Percentiles rank a stretch among this genome's conserved stretches.
Conservation (phyloP, 2,797 vertebrate species). For the Bradypodion pumilum region DNA sequence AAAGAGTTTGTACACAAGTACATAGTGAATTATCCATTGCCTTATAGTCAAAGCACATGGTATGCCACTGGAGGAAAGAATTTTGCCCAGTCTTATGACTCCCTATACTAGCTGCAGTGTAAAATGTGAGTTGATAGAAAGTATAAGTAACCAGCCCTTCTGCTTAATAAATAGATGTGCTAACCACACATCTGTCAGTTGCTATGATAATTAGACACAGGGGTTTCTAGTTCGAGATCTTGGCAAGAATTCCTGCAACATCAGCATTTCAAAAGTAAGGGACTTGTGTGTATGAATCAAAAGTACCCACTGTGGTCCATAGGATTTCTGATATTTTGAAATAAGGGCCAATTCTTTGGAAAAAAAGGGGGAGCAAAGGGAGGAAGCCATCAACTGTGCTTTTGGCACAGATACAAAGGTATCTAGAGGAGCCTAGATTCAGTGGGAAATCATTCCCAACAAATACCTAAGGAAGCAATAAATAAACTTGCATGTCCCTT, state of each 20-base stretch:
- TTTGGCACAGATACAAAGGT: too few species aligned
- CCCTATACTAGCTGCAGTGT: neutral
- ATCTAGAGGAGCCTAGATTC: too few species aligned
- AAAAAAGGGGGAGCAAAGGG: neutral
- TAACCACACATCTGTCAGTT: conserved; percentile 1
- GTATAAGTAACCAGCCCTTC: neutral
- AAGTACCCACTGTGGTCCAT: neutral
- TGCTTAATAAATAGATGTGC: neutral
- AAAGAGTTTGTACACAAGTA: too few species aligned
- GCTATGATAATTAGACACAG: neutral
- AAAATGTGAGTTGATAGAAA: neutral
- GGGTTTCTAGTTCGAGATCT: neutral
- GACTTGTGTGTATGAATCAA: neutral
- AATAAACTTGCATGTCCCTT: too few species aligned
- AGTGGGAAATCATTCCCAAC: too few species aligned
- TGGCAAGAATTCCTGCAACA: neutral
- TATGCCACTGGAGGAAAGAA: too few species aligned
- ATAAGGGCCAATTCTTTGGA: neutral
- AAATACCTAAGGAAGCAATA: too few species aligned
- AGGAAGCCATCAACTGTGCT: too few species aligned
- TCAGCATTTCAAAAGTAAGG: neutral
- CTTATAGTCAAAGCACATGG: too few species aligned
- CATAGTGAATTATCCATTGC: too few species aligned
- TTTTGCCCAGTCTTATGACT: too few species aligned
- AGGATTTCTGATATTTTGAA: neutral